These are phyloP conservation scores for Polydrusus cervinus DNA, from an alignment of 2,888 invertebrate species.

Conservation along the genomic window DNA sequence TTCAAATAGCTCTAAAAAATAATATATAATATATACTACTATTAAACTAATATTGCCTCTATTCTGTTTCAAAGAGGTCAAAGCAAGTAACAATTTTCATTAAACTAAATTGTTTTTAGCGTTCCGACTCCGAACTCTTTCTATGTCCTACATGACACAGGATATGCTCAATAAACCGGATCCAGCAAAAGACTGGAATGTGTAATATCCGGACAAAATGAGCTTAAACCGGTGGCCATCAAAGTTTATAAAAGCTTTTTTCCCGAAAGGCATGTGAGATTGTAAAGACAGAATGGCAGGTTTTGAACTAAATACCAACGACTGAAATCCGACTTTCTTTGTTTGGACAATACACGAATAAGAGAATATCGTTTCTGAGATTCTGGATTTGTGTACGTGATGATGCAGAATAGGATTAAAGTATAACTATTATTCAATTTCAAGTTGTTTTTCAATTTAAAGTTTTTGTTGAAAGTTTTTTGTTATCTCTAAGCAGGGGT, in stretches of 20 bases:
- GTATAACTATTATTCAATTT: not conserved
- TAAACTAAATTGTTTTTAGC: slow-evolving; percentile 51
- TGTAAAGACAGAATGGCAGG: slow-evolving; percentile 36
- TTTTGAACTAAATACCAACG: slow-evolving; percentile 46
- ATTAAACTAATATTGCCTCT: slow-evolving; percentile 62
- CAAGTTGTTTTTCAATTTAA: not conserved
- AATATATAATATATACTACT: slow-evolving; percentile 50
- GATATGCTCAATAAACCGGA: slow-evolving; percentile 54
- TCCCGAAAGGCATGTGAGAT: slow-evolving; percentile 46
- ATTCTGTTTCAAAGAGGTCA: not conserved
- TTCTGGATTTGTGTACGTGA: slow-evolving; percentile 7
- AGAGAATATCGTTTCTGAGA: slow-evolving; percentile 6
- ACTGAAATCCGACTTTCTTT: slow-evolving; percentile 46
- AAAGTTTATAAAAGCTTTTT: slow-evolving; percentile 56
- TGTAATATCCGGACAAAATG: slow-evolving; percentile 56
- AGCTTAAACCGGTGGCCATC: slow-evolving; percentile 54
- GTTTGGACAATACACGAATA: slow-evolving; percentile 43
- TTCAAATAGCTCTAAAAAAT: too few species aligned
- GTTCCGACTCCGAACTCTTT: slow-evolving; percentile 44
- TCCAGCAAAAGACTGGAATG: slow-evolving; percentile 53
- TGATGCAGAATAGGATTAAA: not conserved
- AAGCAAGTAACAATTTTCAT: slow-evolving; percentile 39
- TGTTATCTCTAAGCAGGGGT: too few species aligned
- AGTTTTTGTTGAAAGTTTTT: too few species aligned
- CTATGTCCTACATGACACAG: slow-evolving; percentile 48